These are phyloP conservation scores for Athalia circularis DNA, from an alignment of 2,888 invertebrate genomes.

Conservation along the genomic window DNA sequence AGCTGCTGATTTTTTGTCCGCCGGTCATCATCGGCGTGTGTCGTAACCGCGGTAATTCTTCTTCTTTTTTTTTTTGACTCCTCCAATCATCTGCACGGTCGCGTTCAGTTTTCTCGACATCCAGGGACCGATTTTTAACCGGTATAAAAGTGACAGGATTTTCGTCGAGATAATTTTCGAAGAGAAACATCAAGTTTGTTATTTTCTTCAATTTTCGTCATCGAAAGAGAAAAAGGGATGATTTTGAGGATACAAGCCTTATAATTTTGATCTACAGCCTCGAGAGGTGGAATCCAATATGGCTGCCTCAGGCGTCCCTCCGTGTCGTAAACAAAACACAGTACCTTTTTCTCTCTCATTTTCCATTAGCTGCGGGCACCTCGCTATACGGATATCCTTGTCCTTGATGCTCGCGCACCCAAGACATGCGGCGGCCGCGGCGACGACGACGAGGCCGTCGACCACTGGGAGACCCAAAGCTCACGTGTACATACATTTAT, in stretches of 20 bases:
- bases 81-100: too few relatives aligned
- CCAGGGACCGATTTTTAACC: too few relatives aligned
- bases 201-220: not conserved
- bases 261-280: constrained; percentile 68
- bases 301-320: constrained; percentile 59
- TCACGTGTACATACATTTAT: not conserved
- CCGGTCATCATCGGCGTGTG: too few relatives aligned
- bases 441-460: not conserved
- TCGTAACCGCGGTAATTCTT: too few relatives aligned
- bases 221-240: not conserved
- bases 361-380: constrained; percentile 50
- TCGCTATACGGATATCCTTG: constrained; percentile 9
- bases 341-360: constrained; percentile 49
- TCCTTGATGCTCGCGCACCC: constrained; percentile 8
- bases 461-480: not conserved
- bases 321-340: constrained; percentile 65
- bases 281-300: constrained; percentile 66
- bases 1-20: too few relatives aligned
- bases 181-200: too few relatives aligned
- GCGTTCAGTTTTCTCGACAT: too few relatives aligned
- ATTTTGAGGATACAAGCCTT: constrained; percentile 54
- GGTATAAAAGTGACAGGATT: too few relatives aligned
- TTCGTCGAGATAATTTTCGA: too few relatives aligned
- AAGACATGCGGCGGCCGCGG: not conserved
- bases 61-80: too few relatives aligned